phyloP scores from a whole-genome alignment of 1,140 invertebrate species.

The Gryllus bimaculatus region DNA sequence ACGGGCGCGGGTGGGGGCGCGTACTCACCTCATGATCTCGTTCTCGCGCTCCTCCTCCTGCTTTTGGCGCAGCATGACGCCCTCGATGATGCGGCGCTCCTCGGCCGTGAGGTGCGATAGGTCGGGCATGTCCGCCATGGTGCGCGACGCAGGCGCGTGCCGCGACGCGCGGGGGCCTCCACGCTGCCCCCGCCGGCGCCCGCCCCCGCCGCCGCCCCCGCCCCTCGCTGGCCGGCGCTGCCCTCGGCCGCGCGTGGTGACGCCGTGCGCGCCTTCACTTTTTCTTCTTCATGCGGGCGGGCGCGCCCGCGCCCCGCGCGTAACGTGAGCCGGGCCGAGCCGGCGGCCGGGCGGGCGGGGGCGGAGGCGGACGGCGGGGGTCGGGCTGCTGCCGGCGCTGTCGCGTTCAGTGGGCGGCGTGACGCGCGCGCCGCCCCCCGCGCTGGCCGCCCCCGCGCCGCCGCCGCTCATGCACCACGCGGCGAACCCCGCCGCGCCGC shows the following conservation, averaged over 20 bases:
- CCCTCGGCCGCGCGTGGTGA: not conserved
- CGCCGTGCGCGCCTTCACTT: not conserved
- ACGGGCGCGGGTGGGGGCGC: not conserved
- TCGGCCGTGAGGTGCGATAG: constrained; percentile 95
- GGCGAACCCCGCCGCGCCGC: no score
- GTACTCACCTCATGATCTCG: constrained; percentile 84
- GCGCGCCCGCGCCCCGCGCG: no score
- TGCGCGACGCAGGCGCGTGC: not conserved
- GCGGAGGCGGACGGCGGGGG: not conserved
- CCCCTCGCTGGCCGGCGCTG: no score
- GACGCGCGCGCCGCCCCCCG: not conserved
- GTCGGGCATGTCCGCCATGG: constrained; percentile 62
- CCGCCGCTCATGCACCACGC: not conserved
- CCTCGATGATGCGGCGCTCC: constrained; percentile 94
- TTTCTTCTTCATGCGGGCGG: not conserved
- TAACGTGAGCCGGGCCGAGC: no score
- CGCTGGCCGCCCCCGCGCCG: no score
- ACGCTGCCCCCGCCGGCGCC: no score
- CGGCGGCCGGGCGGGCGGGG: no score
- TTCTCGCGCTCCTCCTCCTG: constrained; percentile 93
- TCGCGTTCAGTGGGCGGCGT: not conserved
- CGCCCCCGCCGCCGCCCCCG: no score
- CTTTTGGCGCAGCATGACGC: constrained; percentile 90
- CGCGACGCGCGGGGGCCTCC: no score
- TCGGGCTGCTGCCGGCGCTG: no score